Percentiles rank a stretch among this genome's conserved stretches.
Conservation (phyloP, 2,888 invertebrate species). For the Crossocerus cetratus region DNA sequence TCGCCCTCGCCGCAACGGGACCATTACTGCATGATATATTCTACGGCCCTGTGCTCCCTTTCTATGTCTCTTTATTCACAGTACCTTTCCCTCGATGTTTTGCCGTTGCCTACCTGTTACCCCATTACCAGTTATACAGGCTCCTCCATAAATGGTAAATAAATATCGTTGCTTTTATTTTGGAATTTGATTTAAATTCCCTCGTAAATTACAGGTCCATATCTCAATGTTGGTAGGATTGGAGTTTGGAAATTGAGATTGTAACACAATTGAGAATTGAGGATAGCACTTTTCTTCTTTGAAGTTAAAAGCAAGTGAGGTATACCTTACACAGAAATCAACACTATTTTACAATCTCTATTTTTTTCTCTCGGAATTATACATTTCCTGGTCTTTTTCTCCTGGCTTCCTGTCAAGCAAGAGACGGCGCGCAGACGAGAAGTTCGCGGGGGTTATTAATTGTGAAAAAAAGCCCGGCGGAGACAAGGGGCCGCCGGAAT, state of each 20-base stretch:
- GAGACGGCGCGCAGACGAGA: slow-evolving; percentile 20
- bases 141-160: too few species aligned
- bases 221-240: too few species aligned
- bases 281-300: too few species aligned
- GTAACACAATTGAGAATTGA: too few species aligned
- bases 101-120: slow-evolving; percentile 60
- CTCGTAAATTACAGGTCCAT: too few species aligned
- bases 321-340: too few species aligned
- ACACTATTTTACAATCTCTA: slow-evolving; percentile 4
- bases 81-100: slow-evolving; percentile 1
- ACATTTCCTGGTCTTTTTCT: slow-evolving; percentile 56
- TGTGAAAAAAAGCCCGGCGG: slow-evolving; percentile 29
- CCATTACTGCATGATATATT: slow-evolving; percentile 71
- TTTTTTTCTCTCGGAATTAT: slow-evolving; percentile 53
- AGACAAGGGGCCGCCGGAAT: slow-evolving; percentile 39
- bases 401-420: slow-evolving; percentile 30
- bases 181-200: too few species aligned
- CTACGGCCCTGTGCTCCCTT: slow-evolving; percentile 59
- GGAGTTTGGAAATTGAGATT: too few species aligned
- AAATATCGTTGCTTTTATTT: too few species aligned
- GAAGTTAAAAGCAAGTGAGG: too few species aligned
- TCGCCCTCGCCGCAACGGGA: slow-evolving; percentile 66
- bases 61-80: slow-evolving; percentile 27
- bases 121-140: slow-evolving; percentile 59
- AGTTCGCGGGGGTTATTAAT: slow-evolving; percentile 58